A percentile compares a stretch with the other conserved stretches of the same genome.
Conservation (phyloP, 2,888 invertebrate genomes). For the Camptogramma bilineatum region DNA sequence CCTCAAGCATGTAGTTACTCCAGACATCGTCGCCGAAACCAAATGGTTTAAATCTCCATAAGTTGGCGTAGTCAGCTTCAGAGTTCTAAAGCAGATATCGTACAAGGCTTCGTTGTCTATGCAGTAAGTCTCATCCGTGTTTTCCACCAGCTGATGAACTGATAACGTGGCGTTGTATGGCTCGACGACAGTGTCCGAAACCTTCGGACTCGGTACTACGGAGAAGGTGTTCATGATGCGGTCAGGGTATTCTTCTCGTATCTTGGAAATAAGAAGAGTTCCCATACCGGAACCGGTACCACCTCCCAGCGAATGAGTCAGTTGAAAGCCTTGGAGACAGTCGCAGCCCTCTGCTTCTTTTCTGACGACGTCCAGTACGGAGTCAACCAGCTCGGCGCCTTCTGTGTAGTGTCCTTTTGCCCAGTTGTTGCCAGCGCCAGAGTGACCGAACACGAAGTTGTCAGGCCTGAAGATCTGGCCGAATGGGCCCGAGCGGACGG, state of each 20-base stretch:
- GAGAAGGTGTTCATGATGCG: constrained; percentile 90
- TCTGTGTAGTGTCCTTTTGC: constrained; percentile 90
- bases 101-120: constrained; percentile 92
- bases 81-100: constrained; percentile 91
- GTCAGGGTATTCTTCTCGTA: constrained; percentile 91
- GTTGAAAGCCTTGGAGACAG: constrained; percentile 87
- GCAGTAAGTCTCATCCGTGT: constrained; percentile 87
- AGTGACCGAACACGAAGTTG: constrained; percentile 89
- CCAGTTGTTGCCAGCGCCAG: constrained; percentile 86
- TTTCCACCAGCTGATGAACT: constrained; percentile 88
- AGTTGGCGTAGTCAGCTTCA: constrained; percentile 90
- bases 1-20: constrained; percentile 75
- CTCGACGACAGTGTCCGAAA: constrained; percentile 89
- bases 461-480: constrained; percentile 90
- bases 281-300: constrained; percentile 92
- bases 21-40: constrained; percentile 76
- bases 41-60: constrained; percentile 90
- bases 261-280: constrained; percentile 88
- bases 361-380: constrained; percentile 84
- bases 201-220: constrained; percentile 90
- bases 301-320: constrained; percentile 89
- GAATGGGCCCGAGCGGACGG: constrained; percentile 88
- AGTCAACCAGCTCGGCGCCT: constrained; percentile 87
- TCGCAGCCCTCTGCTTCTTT: constrained; percentile 89
- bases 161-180: constrained; percentile 90